Conservation (phyloP, 2,797 vertebrate species). For the Fistularia commersonii region DNA sequence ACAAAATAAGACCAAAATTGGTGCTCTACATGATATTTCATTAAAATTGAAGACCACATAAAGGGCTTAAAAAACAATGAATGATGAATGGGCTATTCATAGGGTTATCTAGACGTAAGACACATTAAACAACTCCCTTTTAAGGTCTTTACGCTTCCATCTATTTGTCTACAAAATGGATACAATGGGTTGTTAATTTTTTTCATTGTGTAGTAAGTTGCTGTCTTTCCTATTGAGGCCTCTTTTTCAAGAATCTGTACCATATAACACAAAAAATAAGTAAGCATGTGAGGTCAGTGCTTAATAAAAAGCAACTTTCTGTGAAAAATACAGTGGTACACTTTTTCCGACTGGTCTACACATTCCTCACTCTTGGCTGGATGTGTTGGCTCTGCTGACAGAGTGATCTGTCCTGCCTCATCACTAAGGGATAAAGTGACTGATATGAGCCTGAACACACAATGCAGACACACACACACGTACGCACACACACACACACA, state of each 20-base stretch:
- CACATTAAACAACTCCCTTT: constrained; percentile 9
- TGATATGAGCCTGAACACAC: constrained; percentile 56
- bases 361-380: constrained; percentile 39
- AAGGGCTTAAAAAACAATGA: constrained; percentile 6
- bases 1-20: constrained; percentile 3
- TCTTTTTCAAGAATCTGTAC: constrained; percentile 33
- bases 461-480: constrained; percentile 18
- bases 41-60: constrained; percentile 22
- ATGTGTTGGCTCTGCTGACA: constrained; percentile 54
- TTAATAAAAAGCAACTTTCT: constrained; percentile 32
- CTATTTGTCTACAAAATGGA: constrained; percentile 7
- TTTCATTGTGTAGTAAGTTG: neutral
- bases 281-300: constrained; percentile 19
- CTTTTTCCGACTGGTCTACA: constrained; percentile 30
- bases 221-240: constrained; percentile 4
- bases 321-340: constrained; percentile 40
- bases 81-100: constrained; percentile 7
- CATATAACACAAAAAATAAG: constrained; percentile 59
- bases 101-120: constrained; percentile 24
- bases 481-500: constrained; percentile 21
- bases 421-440: constrained; percentile 54
- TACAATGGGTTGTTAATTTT: neutral
- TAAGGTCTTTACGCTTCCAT: constrained; percentile 6
- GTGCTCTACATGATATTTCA: constrained; percentile 9
- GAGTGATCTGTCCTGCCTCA: constrained; percentile 56